Evolutionary conservation across 2,797 vertebrate genomes (phyloP).

Genomic region (Tokudaia muenninki): DNA sequence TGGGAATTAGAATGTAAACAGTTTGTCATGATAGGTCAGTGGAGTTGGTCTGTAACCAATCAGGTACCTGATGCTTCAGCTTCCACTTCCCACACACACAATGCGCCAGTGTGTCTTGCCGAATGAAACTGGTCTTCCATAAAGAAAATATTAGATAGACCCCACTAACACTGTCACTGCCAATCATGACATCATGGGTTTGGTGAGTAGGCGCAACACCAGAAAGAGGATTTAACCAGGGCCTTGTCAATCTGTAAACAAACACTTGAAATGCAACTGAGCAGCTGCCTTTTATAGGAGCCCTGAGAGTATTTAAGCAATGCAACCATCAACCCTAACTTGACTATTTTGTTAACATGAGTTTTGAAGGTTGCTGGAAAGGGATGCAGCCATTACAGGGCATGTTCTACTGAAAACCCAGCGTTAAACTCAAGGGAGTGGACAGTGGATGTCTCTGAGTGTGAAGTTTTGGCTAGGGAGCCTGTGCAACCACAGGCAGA

Average conservation of each 20-base stretch:
- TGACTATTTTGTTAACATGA: conserved; percentile 53
- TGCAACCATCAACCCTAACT: conserved; percentile 64
- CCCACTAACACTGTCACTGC: conserved; percentile 39
- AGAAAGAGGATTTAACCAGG: conserved; percentile 24
- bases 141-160: conserved; percentile 53
- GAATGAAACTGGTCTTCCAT: conserved; percentile 36
- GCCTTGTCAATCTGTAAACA: conserved; percentile 73
- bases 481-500: conserved; percentile 58
- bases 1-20: neutral
- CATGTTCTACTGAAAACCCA: conserved; percentile 39
- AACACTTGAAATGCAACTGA: conserved; percentile 61
- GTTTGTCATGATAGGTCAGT: neutral
- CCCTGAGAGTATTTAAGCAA: conserved; percentile 79
- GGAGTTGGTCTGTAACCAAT: neutral
- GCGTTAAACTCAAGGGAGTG: conserved; percentile 48
- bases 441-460: conserved; percentile 48
- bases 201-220: conserved; percentile 28
- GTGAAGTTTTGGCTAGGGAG: conserved; percentile 58
- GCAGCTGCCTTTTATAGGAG: conserved; percentile 79
- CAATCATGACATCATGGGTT: conserved; percentile 47
- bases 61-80: neutral
- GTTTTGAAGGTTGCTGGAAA: conserved; percentile 61
- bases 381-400: conserved; percentile 68
- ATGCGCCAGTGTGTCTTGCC: conserved; percentile 11
- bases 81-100: conserved; percentile 41